Evolutionary conservation across 2,797 vertebrate species (phyloP).

Genomic region (Sylvia borin): DNA sequence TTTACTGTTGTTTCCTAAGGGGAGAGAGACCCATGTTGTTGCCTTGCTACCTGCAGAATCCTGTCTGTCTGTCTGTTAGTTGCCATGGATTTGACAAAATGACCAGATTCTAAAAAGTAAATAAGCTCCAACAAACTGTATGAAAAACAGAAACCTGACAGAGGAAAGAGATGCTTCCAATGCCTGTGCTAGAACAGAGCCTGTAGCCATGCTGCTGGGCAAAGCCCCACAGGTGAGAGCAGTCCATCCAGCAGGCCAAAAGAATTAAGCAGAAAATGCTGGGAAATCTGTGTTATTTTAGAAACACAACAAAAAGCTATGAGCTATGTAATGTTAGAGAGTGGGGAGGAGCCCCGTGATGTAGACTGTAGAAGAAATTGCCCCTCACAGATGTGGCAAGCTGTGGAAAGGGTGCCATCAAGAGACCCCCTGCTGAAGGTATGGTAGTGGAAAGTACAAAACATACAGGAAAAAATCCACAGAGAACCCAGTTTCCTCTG

Average conservation of each 20-base stretch:
- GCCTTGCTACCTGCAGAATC: background rate
- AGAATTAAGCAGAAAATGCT: background rate
- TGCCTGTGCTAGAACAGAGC: background rate
- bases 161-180: background rate
- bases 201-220: background rate
- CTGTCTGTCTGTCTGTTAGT: background rate
- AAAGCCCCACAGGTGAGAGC: background rate
- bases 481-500: background rate
- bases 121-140: background rate
- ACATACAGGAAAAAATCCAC: background rate
- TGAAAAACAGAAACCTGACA: background rate
- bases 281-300: background rate
- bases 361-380: background rate
- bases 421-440: rapidly evolving
- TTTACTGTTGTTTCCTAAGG: background rate
- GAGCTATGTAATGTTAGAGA: background rate
- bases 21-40: background rate
- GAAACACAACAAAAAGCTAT: background rate
- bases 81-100: background rate
- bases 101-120: background rate
- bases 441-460: background rate
- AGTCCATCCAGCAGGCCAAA: background rate
- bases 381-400: background rate
- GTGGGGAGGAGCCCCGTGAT: background rate
- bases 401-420: background rate